Percentiles rank a stretch among this genome's conserved stretches.
Conservation (phyloP, 2,113 vertebrate genomes). For the Melanostigma gelatinosum region DNA sequence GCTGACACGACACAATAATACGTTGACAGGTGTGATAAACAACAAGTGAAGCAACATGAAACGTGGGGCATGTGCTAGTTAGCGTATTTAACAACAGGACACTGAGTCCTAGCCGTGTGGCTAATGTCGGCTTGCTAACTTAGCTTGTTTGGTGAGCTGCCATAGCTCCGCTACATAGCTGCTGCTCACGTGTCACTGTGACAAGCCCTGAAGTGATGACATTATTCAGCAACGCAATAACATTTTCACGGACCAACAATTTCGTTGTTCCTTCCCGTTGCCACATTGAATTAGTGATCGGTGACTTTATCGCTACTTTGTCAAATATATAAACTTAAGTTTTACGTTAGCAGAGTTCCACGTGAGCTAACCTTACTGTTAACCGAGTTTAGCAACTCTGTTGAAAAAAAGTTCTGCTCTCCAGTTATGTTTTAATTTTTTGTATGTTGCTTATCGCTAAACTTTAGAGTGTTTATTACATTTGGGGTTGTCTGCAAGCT, state of each 20-base stretch:
- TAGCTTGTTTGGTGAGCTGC: conserved; percentile 34
- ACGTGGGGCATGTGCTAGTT: not conserved
- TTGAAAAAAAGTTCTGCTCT: too few relatives aligned
- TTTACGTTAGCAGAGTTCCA: conserved; percentile 23
- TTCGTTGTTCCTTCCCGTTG: rapidly evolving
- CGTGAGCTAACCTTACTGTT: conserved; percentile 43
- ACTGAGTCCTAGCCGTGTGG: conserved; percentile 23
- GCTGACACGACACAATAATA: not conserved
- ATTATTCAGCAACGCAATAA: conserved; percentile 4
- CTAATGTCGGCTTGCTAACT: conserved; percentile 56
- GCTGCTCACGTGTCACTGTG: conserved; percentile 82
- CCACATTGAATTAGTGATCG: rapidly evolving
- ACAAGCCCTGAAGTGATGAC: conserved; percentile 53
- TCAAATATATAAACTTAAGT: not conserved
- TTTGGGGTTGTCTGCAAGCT: not conserved
- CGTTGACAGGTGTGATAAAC: not conserved
- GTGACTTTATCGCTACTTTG: too few relatives aligned
- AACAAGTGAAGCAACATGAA: rapidly evolving
- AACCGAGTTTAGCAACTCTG: conserved; percentile 40
- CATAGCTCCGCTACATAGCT: conserved; percentile 49
- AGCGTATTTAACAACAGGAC: not conserved
- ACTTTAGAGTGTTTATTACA: not conserved
- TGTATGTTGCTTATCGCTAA: too few relatives aligned
- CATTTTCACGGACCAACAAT: rapidly evolving
- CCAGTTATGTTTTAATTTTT: not conserved